Evolutionary conservation across 2,113 vertebrate species (phyloP), one percentile per base, ranked within the genome.

Genomic region (Rattus rattus): DNA sequence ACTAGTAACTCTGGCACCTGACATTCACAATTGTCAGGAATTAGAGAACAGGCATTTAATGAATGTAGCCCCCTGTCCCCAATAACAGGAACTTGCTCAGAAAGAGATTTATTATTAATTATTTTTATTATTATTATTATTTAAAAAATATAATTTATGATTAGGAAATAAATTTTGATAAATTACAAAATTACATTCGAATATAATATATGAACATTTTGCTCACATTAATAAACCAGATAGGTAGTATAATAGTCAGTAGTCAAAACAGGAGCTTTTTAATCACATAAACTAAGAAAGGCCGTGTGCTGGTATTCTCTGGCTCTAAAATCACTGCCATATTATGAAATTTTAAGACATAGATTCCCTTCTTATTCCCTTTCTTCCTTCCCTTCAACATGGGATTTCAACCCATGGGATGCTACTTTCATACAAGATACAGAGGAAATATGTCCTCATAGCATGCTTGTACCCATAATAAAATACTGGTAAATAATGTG

Each of bases 181-280:
- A 89, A 69, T 81, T 86, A 86, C 65, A 81, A 94, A 95, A 72
- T 65, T 75, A 10, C 65, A 17, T 72, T 77, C 28, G 63, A 49
- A 61, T 92, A 61, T 4, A 85, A 76, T 36, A 8, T n/a, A 59
- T 88, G 36, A 80, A 43, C 30, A 83, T 52, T 76, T 77, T 36
- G 70, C 65, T 3, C 43, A 56, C 7, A 52, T 24, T 16, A 79
- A 9, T 39, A 73, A 76, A 26, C 28, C 59, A 2, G 47, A 54
- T 4, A 93, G 39, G 9, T 1, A 20, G 28, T 84, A 4, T 77
- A 69, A 7, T n/a, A 83, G 11, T 88, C 9, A 70, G 1, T 72
- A 36, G n/a, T 43, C 22, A 90, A 89, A 26, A 47, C 4, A 14
- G 2, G 5, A 52, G 33, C 3, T 85, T 92, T 70, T 17, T 30